A percentile compares a stretch with the other conserved stretches of the same genome.
phyloP scores from a whole-genome alignment of 2,113 vertebrate species.

The Gymnarchus niloticus region DNA sequence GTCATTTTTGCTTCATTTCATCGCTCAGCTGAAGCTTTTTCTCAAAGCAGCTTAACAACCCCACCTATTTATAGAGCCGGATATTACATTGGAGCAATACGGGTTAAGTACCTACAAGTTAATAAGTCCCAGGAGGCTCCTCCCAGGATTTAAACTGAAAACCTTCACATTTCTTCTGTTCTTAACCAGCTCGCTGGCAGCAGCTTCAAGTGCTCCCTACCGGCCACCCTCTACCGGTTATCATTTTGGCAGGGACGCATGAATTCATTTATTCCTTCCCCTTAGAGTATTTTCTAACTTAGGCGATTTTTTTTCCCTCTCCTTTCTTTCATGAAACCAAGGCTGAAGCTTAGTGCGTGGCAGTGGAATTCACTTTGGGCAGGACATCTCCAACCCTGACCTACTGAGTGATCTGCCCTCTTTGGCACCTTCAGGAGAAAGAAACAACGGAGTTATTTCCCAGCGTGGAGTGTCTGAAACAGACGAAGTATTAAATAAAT shows the following conservation, averaged over 20 bases:
- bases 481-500: slow-evolving; percentile 22
- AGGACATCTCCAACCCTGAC: background rate
- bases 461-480: slow-evolving; percentile 1
- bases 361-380: background rate
- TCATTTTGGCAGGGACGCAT: slow-evolving; percentile 5
- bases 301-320: background rate
- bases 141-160: background rate
- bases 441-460: background rate
- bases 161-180: background rate
- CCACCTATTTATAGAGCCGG: slow-evolving; percentile 9
- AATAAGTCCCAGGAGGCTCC: background rate
- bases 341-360: background rate
- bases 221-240: background rate
- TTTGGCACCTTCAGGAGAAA: background rate
- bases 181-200: background rate
- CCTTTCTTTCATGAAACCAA: background rate
- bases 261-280: background rate
- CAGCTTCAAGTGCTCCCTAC: background rate
- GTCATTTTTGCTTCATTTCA: background rate
- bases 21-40: background rate
- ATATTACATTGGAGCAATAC: slow-evolving; percentile 7
- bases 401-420: background rate
- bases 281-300: background rate
- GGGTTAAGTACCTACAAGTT: slow-evolving; percentile 8
- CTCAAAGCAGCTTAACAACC: background rate